Base-by-base conservation (phyloP, 2,888 invertebrate species). In the Philonicus albiceps region DNA sequence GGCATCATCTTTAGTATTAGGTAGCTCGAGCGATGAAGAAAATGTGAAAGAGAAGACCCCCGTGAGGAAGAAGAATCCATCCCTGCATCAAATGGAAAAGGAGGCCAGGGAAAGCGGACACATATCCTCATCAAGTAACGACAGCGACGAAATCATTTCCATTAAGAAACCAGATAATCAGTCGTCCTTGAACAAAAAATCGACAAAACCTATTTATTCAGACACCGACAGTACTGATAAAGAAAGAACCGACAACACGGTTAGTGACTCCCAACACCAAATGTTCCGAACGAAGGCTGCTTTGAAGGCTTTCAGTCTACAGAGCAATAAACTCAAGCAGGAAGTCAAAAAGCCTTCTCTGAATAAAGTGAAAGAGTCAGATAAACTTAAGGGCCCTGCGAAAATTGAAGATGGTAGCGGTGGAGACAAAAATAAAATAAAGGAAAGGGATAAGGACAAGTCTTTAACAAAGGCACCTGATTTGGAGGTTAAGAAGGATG, bases 281-380 rank as follows among this genome's bases (percentile, higher is more conserved):
- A 93, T 94, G 89, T 94, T 96, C 88, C 94, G 96, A 89, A 97
- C 97, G 16, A 97, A 97, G 93, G 96, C 96, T 19, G 96, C 97
- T 11, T 95, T 97, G 91, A 97, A 97, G 92, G 96, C 97, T 90
- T 97, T 97, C 90, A 94, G 96, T 73, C 93, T 94, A 16, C 91
- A 90, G 19, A 64, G 55, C 11, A 86, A 53, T 34, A 85, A 75
- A 19, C 19, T 73, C 30, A 85, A 75, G 13, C 74, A 75, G 49
- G 49, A 80, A 6, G 49, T 78, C 5, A 86, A 85, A 31, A 88
- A 88, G 74, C 40, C 84, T 19, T 8, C 84, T 11, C 83, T n/a
- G 1, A 78, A 27, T 76, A 53, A 85, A 73, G n/a, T 13, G 22
- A 76, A 85, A 81, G 75, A 64, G 40, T 22, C 40, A 64, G 87